Conservation (phyloP, 1,140 invertebrate genomes). For the Cotesia glomerata region DNA sequence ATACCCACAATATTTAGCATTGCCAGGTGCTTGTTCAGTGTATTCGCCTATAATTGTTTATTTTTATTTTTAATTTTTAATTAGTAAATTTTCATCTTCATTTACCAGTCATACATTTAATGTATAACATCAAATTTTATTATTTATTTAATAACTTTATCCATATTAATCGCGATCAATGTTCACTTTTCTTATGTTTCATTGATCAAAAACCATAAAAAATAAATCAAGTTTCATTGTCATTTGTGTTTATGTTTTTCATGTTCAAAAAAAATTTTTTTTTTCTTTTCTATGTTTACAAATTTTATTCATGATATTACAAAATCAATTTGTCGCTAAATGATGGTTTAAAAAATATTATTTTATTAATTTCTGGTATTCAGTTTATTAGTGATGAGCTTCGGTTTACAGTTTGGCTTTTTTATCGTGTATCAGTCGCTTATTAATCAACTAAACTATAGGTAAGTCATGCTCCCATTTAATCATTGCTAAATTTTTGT, state of each 20-base stretch:
- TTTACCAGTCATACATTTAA: background rate
- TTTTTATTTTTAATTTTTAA: background rate
- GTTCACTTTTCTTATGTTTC: background rate
- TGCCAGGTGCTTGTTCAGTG: slow-evolving; percentile 58
- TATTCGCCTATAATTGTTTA: slow-evolving; percentile 31
- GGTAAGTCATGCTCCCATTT: background rate
- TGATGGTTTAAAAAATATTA: background rate
- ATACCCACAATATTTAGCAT: slow-evolving; percentile 58
- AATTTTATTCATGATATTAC: background rate
- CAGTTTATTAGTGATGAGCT: slow-evolving; percentile 10
- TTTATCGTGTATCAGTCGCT: slow-evolving; percentile 1
- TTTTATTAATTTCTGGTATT: slow-evolving; percentile 2
- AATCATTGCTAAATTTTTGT: slow-evolving; percentile 3
- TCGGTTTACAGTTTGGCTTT: slow-evolving; percentile 32
- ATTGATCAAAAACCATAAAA: background rate
- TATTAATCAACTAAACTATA: background rate
- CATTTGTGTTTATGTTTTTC: no score
- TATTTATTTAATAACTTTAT: slow-evolving; percentile 3
- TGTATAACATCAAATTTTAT: background rate
- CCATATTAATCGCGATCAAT: background rate
- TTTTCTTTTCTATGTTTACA: no score
- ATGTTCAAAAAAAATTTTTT: background rate
- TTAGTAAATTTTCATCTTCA: background rate
- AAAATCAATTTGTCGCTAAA: background rate
- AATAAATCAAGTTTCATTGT: background rate